Percentiles rank a stretch among this genome's conserved stretches.
These are phyloP conservation scores for Halictus rubicundus DNA, from an alignment of 1,140 invertebrate species.

Conservation along the genomic window DNA sequence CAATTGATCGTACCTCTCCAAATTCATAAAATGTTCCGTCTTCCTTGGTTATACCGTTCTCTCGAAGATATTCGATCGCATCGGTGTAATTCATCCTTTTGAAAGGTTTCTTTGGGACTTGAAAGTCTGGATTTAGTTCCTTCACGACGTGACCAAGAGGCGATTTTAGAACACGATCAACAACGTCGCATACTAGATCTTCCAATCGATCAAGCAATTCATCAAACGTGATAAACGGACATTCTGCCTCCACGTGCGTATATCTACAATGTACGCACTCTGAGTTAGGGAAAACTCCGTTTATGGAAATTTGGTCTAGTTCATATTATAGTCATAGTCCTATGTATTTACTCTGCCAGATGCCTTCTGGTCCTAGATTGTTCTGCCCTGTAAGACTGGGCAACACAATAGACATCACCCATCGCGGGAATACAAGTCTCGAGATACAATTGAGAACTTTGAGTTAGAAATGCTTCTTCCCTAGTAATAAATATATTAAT, in stretches of 20 bases:
- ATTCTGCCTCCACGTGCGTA: constrained; percentile 98
- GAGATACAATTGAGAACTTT: constrained; percentile 99
- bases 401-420: constrained; percentile 98
- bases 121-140: constrained; percentile 96
- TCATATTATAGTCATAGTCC: not conserved
- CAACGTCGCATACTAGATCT: constrained; percentile 97
- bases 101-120: constrained; percentile 94
- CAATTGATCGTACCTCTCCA: constrained; percentile 88
- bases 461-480: constrained; percentile 96
- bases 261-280: constrained; percentile 83
- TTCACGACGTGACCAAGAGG: constrained; percentile 90
- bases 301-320: not conserved
- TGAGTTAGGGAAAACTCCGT: not conserved
- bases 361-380: constrained; percentile 97
- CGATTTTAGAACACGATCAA: constrained; percentile 93
- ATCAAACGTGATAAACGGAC: constrained; percentile 96
- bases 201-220: constrained; percentile 95
- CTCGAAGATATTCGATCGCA: constrained; percentile 95
- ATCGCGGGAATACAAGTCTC: constrained; percentile 97
- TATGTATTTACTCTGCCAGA: constrained; percentile 91
- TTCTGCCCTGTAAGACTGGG: constrained; percentile 98
- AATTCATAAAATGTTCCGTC: constrained; percentile 98
- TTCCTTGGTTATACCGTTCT: constrained; percentile 97
- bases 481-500: constrained; percentile 78
- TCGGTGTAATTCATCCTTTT: constrained; percentile 96